Evolutionary conservation across 2,888 invertebrate species (phyloP), one percentile per base, ranked within the genome.

Genomic region (Selenia dentaria): DNA sequence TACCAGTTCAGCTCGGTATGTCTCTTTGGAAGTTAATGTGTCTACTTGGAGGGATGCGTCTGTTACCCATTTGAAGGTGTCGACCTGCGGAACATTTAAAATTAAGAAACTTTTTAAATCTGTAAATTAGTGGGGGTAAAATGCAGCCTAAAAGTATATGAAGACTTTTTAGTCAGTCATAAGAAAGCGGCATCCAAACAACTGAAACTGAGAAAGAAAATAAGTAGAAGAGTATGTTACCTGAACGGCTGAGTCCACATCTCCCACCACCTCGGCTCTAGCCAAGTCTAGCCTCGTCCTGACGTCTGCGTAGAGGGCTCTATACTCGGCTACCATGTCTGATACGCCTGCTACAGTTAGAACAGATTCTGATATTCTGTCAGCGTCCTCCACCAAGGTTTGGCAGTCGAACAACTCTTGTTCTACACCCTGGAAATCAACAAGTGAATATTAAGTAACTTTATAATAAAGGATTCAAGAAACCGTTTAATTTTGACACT

Each of bases 21-120:
- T 96, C 69, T 97, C 96, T 74, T 95, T 95, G 2, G 96, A 94
- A 27, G 96, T 96, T 26, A 97, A 79, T 0, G 97, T 97, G 69
- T 96, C 94, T 1, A 97, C 97, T 89, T 97, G 97, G 3, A 96
- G 94, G 0, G 94, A 93, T 0, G 93, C 93, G 64, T 97, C 96
- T 9, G 93, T 93, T 68, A 96, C 96, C 78, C 95, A 94, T 74
- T 92, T 94, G 4, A 95, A 83, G 0, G 96, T 95, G 53, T 96
- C 94, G 6, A 95, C 95, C 84, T 96, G 92, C 0, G 93, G 43
- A 41, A 31, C 2, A 31, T 34, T 26, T 5, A 26, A 34, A 6
- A 9, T 11, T n/a, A n/a, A n/a, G n/a, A n/a, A n/a, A n/a, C n/a
- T n/a, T n/a, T n/a, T n/a, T n/a, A n/a, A n/a, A n/a, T n/a, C n/a